These are phyloP conservation scores for Sylvilagus floridanus DNA, from an alignment of 2,797 vertebrate species.

Conservation along the genomic window DNA sequence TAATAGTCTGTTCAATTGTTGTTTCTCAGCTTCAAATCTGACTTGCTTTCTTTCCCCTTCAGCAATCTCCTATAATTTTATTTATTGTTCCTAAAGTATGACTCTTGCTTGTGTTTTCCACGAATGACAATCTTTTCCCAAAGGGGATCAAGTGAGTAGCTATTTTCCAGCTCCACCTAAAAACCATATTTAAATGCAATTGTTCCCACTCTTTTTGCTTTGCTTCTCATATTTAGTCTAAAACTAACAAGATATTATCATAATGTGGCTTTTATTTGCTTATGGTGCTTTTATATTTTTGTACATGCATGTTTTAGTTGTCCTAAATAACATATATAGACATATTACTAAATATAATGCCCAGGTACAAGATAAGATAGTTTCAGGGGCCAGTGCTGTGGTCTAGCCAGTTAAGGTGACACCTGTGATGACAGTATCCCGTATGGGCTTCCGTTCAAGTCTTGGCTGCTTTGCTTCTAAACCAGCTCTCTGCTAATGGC, in stretches of 20 bases:
- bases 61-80: slow-evolving; percentile 58
- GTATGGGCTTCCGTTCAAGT: too few species aligned
- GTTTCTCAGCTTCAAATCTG: slow-evolving; percentile 33
- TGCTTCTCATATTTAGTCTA: slow-evolving; percentile 44
- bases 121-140: slow-evolving; percentile 39
- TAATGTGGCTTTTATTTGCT: neutral
- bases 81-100: slow-evolving; percentile 11
- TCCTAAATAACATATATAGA: neutral
- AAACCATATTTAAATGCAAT: slow-evolving; percentile 15
- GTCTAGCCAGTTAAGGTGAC: too few species aligned
- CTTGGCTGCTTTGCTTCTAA: too few species aligned
- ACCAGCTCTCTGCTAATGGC: too few species aligned
- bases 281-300: neutral
- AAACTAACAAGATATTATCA: slow-evolving; percentile 26
- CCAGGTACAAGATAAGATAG: neutral
- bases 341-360: neutral
- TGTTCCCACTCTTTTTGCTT: neutral
- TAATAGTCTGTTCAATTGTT: neutral
- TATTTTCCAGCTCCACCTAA: slow-evolving; percentile 16
- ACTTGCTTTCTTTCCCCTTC: neutral
- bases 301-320: neutral
- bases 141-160: neutral
- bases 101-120: slow-evolving; percentile 31
- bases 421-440: too few species aligned
- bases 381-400: too few species aligned